Base-by-base conservation (phyloP, 2,888 invertebrate species). In the Andrena hattorfiana region DNA sequence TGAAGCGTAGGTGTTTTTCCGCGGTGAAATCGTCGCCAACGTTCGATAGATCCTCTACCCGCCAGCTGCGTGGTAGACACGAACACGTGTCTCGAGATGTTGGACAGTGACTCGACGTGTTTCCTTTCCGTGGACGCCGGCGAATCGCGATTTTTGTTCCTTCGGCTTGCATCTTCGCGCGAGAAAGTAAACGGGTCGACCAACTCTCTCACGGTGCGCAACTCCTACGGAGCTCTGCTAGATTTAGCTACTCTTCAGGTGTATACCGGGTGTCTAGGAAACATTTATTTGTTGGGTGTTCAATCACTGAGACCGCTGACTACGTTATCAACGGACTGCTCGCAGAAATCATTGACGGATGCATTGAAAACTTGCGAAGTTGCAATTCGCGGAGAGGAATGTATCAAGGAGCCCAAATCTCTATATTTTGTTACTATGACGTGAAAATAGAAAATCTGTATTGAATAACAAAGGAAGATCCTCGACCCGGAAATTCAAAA, bases 181-280 rank as follows among this genome's bases (percentile, higher is more conserved):
- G 87, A 82, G 87, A 89, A 84, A 89, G 87, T 89, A 68, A 70
- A 75, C 77, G 80, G 66, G 81, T 82, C 77, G 84, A 30, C 64
- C 80, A 72, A 87, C 80, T 85, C 85, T 87, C 85, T 87, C 86
- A 88, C 86, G 85, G 87, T 74, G 64, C 69, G 75, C 73, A 64
- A 85, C 70, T 77, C 76, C 66, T 71, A 75, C 78, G 49, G 71
- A 28, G 56, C 42, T 71, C 69, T 70, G 62, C 20, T 71, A 51
- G 35, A 51, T 56, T 67, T 42, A 30, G 63, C 56, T 16, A 28
- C 16, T 32, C 73, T 66, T 59, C 26, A 26, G n/a, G 20, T 54
- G n/a, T 49, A 56, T 54, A 48, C 62, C 28, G 30, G 26, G 66
- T 30, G 60, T 42, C 32, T 51, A 26, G 7, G 71, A 49, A 66